These are phyloP conservation scores for Anhinga rufa DNA, from an alignment of 2,113 vertebrate species.

Conservation along the genomic window DNA sequence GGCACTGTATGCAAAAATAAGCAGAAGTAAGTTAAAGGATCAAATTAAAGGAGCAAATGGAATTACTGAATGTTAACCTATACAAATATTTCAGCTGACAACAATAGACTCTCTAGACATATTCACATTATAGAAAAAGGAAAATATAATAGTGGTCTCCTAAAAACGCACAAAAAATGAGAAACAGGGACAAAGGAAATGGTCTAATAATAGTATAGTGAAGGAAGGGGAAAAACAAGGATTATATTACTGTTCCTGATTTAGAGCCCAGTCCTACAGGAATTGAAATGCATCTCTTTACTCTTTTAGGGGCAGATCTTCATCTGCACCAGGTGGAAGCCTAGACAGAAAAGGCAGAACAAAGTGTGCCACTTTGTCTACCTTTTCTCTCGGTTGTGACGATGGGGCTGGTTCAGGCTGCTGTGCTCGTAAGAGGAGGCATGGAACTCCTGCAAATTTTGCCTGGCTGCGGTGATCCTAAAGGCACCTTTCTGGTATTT, in stretches of 20 bases:
- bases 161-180: conserved; percentile 54
- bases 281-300: neutral
- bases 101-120: conserved; percentile 47
- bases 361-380: neutral
- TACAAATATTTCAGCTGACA: conserved; percentile 61
- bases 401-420: neutral
- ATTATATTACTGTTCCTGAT: conserved; percentile 14
- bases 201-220: neutral
- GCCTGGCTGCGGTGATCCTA: neutral
- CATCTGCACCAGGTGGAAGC: neutral
- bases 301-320: neutral
- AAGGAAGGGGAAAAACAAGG: neutral
- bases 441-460: neutral
- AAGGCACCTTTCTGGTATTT: neutral
- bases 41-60: conserved; percentile 59
- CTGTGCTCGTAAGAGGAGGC: neutral
- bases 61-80: conserved; percentile 62
- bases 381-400: neutral
- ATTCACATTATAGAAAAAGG: conserved; percentile 29
- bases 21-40: conserved; percentile 60
- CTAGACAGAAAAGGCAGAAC: neutral
- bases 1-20: conserved; percentile 64
- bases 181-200: conserved; percentile 35
- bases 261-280: neutral
- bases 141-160: conserved; percentile 54